Evolutionary conservation across 2,888 invertebrate genomes (phyloP), one percentile per base, ranked within the genome.

Genomic region (Adelphocoris suturalis): DNA sequence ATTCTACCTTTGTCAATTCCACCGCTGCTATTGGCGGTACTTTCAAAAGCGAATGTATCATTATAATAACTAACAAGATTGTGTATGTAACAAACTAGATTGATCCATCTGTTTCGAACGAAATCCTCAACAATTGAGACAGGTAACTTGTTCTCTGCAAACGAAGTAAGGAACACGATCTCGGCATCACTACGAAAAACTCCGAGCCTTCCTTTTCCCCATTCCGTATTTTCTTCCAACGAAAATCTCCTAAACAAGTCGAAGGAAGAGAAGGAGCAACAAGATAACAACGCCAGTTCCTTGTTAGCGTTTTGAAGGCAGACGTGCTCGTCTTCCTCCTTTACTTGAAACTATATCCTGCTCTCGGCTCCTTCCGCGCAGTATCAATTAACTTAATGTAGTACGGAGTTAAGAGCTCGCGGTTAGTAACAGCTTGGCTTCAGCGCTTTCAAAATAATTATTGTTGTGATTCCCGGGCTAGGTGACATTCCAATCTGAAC

Each of bases 331-430:
- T 23, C 68, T 68, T 27, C 68, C 68, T 68, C 68, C 68, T 68
- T 68, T 68, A 68, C 23, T 23, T 68, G 68, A 68, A 68, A 68
- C 68, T 68, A 13, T 23, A 68, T 68, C 68, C 27, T 23, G 12
- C 68, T 23, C 37, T 37, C 23, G 19, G 4, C 68, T 11, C 68
- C 23, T 27, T 23, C 27, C 12, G 68, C 37, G 37, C 68, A 19
- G 13, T 68, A 68, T 68, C 68, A 68, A 68, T 68, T 68, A 68
- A 68, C 68, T 68, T 68, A 23, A 68, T 68, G 68, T 23, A 68
- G 23, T 68, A 19, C 68, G 27, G 68, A 68, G 68, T 68, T 68
- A 23, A 68, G 23, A 23, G 4, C 68, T 27, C 68, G 9, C 68
- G 27, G 68, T 68, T 68, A 68, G 23, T 68, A 68, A 11, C 23